Percentiles rank a stretch among this genome's conserved stretches.
phyloP scores from a whole-genome alignment of 2,797 vertebrate species.

The Notolabrus celidotus region DNA sequence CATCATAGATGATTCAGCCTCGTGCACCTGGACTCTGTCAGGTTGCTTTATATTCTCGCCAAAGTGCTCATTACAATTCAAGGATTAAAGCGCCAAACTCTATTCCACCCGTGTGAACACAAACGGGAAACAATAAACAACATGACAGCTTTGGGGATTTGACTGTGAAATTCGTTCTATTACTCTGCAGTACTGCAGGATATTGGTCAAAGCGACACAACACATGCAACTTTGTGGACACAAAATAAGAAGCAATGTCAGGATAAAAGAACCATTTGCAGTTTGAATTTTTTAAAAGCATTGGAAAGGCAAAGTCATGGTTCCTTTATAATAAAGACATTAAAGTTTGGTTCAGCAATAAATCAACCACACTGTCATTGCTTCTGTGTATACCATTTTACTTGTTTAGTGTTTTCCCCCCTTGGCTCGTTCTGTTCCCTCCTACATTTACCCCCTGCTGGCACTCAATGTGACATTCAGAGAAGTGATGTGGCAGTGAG shows the following conservation, averaged over 20 bases:
- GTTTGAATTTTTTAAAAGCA: background rate
- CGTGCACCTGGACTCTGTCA: slow-evolving; percentile 57
- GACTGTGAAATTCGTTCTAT: slow-evolving; percentile 24
- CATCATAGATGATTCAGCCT: slow-evolving; percentile 30
- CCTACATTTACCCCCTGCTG: slow-evolving; percentile 54
- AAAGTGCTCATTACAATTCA: slow-evolving; percentile 58
- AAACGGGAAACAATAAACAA: slow-evolving; percentile 29
- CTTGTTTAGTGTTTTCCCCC: slow-evolving; percentile 40
- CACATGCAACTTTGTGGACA: slow-evolving; percentile 2
- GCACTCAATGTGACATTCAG: slow-evolving; percentile 63
- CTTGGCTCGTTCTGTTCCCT: slow-evolving; percentile 35
- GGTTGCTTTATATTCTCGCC: slow-evolving; percentile 52
- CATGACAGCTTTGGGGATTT: slow-evolving; percentile 19
- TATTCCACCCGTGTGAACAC: slow-evolving; percentile 27
- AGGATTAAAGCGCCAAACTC: slow-evolving; percentile 52
- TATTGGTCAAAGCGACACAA: slow-evolving; percentile 27
- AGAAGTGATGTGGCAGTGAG: slow-evolving; percentile 60
- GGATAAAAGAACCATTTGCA: background rate
- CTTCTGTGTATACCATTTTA: slow-evolving; percentile 24
- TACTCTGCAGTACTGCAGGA: background rate
- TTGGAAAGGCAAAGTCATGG: background rate
- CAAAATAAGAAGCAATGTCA: slow-evolving; percentile 3
- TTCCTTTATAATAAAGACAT: slow-evolving; percentile 22
- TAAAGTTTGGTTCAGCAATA: slow-evolving; percentile 16
- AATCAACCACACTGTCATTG: slow-evolving; percentile 27